Base-by-base conservation (phyloP, 1,140 invertebrate species). In the Heliothis subflexa region DNA sequence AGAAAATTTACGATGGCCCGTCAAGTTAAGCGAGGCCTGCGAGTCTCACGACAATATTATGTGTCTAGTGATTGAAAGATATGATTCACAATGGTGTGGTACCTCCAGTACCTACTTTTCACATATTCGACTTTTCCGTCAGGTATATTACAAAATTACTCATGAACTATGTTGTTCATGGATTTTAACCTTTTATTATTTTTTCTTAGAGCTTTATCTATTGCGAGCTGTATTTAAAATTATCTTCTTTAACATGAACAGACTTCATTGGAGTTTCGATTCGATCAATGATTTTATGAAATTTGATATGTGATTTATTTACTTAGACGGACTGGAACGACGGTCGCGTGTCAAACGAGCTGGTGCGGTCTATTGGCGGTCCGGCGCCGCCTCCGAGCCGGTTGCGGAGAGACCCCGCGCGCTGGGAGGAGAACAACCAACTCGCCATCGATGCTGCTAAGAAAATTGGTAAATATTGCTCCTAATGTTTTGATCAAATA, bases 281-380 rank as follows among this genome's bases (percentile, higher is more conserved):
- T 50, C 14, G 49, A 14, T 14, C n/a, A 52, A 16, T 3, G 14
- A n/a, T 52, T 52, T 16, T n/a, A 4, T 14, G 50, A 21, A 5
- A 16, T 21, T n/a, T 47, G 33, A n/a, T 1, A 49, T n/a, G 14
- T 49, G 9, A n/a, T 70, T n/a, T 59, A 11, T n/a, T 88, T 79
- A 40, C 33, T 78, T 87, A 99, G 98, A 98, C 96, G 82, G 98
- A 99, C 88, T 99, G 99, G 99, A 99, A 99, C 89, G 98, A 99
- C 91, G 99, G 99, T 4, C 96, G 96, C 88, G 97, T 97, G 0
- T 95, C 99, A 13, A 98, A 98, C 89, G 96, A 97, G 80, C 95
- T 99, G 16, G 97, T 99, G 4, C 95, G 97, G 85, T 97, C 98
- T 55, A 95, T 99, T 74, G 99, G 99, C 11, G 98, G 97, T 3